These are phyloP conservation scores for Xiphorhynchus erythropygius DNA, from an alignment of 2,797 vertebrate species.

Conservation along the genomic window DNA sequence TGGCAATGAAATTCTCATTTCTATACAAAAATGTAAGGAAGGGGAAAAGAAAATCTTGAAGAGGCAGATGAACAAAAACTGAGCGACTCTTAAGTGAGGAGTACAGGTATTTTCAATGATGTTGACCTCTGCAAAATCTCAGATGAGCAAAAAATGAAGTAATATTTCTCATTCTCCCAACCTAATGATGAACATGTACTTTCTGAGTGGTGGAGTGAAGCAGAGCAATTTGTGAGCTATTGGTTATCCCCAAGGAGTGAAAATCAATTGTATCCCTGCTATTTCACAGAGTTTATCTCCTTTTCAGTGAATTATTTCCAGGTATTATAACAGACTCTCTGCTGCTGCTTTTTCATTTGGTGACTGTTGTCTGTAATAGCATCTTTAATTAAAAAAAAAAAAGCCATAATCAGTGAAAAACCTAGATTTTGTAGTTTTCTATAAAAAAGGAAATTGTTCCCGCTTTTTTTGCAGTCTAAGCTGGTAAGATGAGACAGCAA, in stretches of 20 bases:
- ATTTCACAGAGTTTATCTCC: not conserved
- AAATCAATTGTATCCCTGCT: slow-evolving; percentile 28
- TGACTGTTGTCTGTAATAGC: not conserved
- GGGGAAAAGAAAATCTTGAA: not conserved
- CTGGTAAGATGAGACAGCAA: not conserved
- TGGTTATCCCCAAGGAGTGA: not conserved
- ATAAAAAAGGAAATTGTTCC: not conserved
- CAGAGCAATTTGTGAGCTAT: slow-evolving; percentile 28
- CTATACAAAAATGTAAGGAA: not conserved
- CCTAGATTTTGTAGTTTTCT: not conserved
- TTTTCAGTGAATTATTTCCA: not conserved
- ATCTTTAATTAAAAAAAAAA: not conserved
- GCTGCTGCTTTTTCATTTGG: not conserved
- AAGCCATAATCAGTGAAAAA: not conserved
- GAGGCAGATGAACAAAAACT: not conserved
- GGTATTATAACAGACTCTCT: not conserved
- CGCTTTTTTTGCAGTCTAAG: not conserved
- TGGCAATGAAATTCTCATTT: not conserved
- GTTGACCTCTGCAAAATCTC: slow-evolving; percentile 11
- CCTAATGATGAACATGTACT: not conserved
- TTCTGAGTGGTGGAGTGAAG: not conserved
- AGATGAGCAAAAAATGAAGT: slow-evolving; percentile 30
- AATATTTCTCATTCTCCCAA: slow-evolving; percentile 1
- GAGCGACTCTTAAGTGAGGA: not conserved
- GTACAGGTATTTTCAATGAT: not conserved